phyloP scores from a whole-genome alignment of 2,888 invertebrate genomes.

The Patella pellucida region DNA sequence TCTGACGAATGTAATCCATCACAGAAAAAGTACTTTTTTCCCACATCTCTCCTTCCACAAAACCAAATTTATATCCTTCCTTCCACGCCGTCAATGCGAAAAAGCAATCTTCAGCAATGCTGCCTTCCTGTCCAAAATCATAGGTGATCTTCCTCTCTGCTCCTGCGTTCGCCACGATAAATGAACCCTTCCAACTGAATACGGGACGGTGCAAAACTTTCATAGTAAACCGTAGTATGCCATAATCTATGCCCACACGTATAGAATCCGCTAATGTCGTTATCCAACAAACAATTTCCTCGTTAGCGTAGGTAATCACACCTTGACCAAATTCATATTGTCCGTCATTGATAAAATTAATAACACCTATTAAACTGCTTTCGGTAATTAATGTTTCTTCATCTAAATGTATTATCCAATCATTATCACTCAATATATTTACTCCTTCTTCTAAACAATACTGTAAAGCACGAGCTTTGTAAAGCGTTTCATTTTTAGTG shows the following conservation, averaged over 20 bases:
- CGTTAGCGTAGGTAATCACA: conserved; percentile 54
- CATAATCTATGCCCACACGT: conserved; percentile 53
- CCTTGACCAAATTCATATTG: conserved; percentile 59
- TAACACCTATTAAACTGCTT: conserved; percentile 57
- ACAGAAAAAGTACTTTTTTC: conserved; percentile 56
- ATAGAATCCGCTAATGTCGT: conserved; percentile 54
- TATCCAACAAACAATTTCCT: conserved; percentile 53
- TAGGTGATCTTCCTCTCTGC: conserved; percentile 51
- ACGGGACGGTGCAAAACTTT: conserved; percentile 48
- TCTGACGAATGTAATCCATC: conserved; percentile 49
- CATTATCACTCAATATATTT: conserved; percentile 51
- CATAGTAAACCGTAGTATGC: conserved; percentile 46
- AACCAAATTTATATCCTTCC: conserved; percentile 53
- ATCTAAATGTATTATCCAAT: conserved; percentile 64
- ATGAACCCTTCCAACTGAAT: conserved; percentile 59
- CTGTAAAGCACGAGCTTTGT: conserved; percentile 60
- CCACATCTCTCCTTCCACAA: conserved; percentile 60
- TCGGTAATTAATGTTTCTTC: conserved; percentile 62
- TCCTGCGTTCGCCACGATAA: conserved; percentile 51
- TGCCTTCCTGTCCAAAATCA: conserved; percentile 57
- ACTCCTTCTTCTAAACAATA: conserved; percentile 49
- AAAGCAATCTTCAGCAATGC: conserved; percentile 61
- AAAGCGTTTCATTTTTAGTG: conserved; percentile 46
- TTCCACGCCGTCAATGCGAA: conserved; percentile 56
- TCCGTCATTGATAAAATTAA: conserved; percentile 47